Conservation (phyloP, 2,888 invertebrate species). For the Acleris emargana region DNA sequence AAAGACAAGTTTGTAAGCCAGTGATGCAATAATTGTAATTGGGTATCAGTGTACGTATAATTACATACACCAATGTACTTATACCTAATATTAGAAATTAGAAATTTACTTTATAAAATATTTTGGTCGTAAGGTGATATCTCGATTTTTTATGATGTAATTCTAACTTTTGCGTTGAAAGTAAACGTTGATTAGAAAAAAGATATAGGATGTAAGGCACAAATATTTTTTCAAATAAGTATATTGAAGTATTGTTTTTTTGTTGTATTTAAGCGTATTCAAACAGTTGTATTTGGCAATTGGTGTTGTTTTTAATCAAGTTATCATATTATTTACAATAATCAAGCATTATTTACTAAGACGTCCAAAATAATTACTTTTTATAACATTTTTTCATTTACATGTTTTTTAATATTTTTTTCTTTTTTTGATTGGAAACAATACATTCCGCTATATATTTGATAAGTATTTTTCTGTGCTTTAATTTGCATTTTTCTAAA, state of each 20-base stretch:
- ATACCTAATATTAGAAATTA: neutral
- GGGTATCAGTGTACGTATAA: constrained; percentile 14
- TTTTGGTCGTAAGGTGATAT: too few relatives aligned
- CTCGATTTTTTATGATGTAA: too few relatives aligned
- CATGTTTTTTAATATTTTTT: constrained; percentile 14
- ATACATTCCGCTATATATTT: constrained; percentile 30
- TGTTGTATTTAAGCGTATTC: constrained; percentile 16
- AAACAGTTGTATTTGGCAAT: constrained; percentile 6
- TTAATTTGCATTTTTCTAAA: constrained; percentile 29
- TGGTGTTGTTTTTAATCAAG: constrained; percentile 27
- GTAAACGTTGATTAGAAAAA: neutral
- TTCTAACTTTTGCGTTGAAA: too few relatives aligned
- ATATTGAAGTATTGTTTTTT: constrained; percentile 2
- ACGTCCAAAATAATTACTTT: constrained; percentile 1
- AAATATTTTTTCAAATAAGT: constrained; percentile 3
- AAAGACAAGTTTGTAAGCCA: constrained; percentile 13
- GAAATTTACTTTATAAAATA: too few relatives aligned
- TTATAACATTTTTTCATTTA: constrained; percentile 20
- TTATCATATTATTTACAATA: neutral
- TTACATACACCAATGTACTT: neutral
- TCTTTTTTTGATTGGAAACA: constrained; percentile 24
- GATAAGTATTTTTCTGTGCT: constrained; percentile 17
- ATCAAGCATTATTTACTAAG: neutral
- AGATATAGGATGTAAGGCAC: neutral
- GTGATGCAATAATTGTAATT: constrained; percentile 11